Evolutionary conservation across 2,888 invertebrate species (phyloP).

Genomic region (Meloe dianella): DNA sequence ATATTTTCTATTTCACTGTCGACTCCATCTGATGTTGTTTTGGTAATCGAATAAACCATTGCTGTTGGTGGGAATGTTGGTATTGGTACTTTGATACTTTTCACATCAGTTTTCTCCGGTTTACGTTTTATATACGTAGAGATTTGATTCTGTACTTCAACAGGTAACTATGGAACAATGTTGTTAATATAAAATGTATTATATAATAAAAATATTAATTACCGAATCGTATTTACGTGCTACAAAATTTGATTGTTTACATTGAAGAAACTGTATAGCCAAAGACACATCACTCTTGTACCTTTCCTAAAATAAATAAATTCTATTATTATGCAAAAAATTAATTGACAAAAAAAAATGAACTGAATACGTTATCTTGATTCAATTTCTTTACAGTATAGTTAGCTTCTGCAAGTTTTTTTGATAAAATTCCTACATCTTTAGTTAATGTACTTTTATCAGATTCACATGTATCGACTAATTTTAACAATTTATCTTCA

Average conservation of each 20-base stretch:
- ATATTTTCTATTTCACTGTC: slow-evolving; percentile 60
- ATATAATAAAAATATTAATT: slow-evolving; percentile 37
- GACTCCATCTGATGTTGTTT: slow-evolving; percentile 57
- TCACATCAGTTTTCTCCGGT: slow-evolving; percentile 61
- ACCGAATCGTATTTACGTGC: slow-evolving; percentile 89
- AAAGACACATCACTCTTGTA: slow-evolving; percentile 93
- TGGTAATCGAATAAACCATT: slow-evolving; percentile 74
- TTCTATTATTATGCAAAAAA: slow-evolving; percentile 16
- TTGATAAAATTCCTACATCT: slow-evolving; percentile 85
- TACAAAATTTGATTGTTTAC: slow-evolving; percentile 93
- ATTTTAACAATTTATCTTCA: slow-evolving; percentile 90
- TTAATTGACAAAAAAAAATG: slow-evolving; percentile 17
- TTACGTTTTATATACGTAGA: slow-evolving; percentile 73
- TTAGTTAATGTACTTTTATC: slow-evolving; percentile 86
- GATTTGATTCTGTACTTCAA: slow-evolving; percentile 90
- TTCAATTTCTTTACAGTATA: slow-evolving; percentile 82
- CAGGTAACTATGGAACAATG: slow-evolving; percentile 73
- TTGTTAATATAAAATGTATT: background rate
- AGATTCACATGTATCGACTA: slow-evolving; percentile 90
- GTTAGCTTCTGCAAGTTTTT: slow-evolving; percentile 83
- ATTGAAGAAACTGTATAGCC: slow-evolving; percentile 92
- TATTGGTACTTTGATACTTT: slow-evolving; percentile 76
- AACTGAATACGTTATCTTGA: slow-evolving; percentile 72
- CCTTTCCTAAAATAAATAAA: slow-evolving; percentile 75
- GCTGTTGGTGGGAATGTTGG: slow-evolving; percentile 85